These are phyloP conservation scores for Paedocypris micromegethes DNA, from an alignment of 2,797 vertebrate genomes.

Conservation along the genomic window DNA sequence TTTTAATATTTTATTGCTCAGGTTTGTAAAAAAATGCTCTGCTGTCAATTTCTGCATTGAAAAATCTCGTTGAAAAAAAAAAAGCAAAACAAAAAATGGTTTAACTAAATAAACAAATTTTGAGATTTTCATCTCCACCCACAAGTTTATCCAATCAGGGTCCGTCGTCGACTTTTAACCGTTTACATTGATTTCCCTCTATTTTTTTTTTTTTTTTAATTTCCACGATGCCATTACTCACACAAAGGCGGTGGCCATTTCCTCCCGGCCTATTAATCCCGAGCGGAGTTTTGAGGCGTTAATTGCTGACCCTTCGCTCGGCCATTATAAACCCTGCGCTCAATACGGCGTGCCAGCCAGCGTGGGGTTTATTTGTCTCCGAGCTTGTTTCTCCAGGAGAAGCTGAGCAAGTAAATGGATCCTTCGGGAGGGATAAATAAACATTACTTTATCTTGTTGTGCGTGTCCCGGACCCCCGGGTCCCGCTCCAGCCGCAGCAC, in stretches of 20 bases:
- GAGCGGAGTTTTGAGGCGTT: constrained; percentile 9
- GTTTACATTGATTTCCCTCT: too few relatives aligned
- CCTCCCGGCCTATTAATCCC: constrained; percentile 6
- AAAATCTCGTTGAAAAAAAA: too few relatives aligned
- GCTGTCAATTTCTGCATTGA: too few relatives aligned
- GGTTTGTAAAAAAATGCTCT: too few relatives aligned
- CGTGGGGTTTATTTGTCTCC: constrained; percentile 35
- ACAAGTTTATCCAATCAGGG: too few relatives aligned
- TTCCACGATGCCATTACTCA: constrained; percentile 11
- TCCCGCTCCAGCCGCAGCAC: constrained; percentile 76
- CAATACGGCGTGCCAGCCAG: neutral
- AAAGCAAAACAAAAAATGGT: too few relatives aligned
- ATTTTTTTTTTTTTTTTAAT: neutral
- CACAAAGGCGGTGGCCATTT: constrained; percentile 7
- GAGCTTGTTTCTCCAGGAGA: constrained; percentile 69
- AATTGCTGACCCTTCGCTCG: constrained; percentile 13
- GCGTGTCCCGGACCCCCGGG: constrained; percentile 79
- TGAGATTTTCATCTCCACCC: too few relatives aligned
- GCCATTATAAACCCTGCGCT: constrained; percentile 21
- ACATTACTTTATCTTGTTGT: constrained; percentile 84
- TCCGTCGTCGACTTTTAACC: too few relatives aligned
- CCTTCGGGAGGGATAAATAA: constrained; percentile 84
- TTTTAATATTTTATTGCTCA: too few relatives aligned
- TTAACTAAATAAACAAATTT: too few relatives aligned
- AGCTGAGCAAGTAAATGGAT: constrained; percentile 80